Evolutionary conservation across 2,888 invertebrate species (phyloP).

Genomic region (Mesorhabditis belari): DNA sequence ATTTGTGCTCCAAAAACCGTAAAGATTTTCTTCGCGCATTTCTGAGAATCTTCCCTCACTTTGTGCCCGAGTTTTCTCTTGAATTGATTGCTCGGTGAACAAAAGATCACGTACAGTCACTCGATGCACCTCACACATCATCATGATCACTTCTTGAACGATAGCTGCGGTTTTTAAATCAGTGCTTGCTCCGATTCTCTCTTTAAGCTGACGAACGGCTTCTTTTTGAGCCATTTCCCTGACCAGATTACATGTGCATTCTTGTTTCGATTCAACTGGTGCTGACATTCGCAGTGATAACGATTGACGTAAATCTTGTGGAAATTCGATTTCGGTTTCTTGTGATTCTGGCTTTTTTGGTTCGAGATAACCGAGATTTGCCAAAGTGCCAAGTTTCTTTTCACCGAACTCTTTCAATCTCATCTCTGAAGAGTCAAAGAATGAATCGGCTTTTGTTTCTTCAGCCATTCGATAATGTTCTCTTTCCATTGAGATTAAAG

Average conservation of each 20-base stretch:
- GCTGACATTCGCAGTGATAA: not conserved
- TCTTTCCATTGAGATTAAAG: not conserved
- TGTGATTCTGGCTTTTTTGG: not conserved
- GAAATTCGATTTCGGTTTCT: not conserved
- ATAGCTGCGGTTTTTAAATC: not conserved
- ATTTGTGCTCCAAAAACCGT: slow-evolving; percentile 1
- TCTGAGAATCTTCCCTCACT: too few species aligned
- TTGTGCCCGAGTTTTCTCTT: not conserved
- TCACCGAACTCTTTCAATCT: not conserved
- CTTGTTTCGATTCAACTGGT: not conserved
- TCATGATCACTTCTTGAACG: not conserved
- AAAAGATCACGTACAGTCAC: not conserved
- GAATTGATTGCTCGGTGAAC: not conserved
- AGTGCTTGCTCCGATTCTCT: not conserved
- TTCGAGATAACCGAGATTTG: not conserved
- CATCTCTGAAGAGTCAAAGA: not conserved
- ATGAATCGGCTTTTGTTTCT: too few species aligned
- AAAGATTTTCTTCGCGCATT: not conserved
- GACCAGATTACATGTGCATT: not conserved
- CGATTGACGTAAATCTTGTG: not conserved
- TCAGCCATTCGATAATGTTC: not conserved
- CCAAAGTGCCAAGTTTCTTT: not conserved
- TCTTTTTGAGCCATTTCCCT: not conserved
- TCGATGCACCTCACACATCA: not conserved
- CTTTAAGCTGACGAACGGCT: not conserved